Evolutionary conservation across 2,888 invertebrate species (phyloP), one percentile per base, ranked within the genome.

Genomic region (Drosophila planitibia): DNA sequence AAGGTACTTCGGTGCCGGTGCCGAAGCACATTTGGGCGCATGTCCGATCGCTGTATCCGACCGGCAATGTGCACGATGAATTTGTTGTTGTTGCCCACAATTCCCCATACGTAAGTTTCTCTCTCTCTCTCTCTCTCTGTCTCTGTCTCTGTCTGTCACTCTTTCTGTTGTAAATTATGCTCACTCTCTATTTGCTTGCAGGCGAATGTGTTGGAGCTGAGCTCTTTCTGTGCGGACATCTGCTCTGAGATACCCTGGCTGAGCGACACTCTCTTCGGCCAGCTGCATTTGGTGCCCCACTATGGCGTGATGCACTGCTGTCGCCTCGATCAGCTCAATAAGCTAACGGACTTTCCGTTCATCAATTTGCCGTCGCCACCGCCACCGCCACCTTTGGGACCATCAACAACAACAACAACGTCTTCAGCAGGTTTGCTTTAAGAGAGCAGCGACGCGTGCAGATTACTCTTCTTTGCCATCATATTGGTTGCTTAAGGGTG

Each of bases 61-160:
- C 52, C 22, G 37, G 19, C 10, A 58, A 30, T 12, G 14, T 14
- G 1, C 14, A 28, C 61, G 73, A 79, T 14, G 73, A 82, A 14
- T 82, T 82, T 60, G 74, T 82, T 22, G 25, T 80, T 28, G 80
- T 82, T 9, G 81, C 60, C 5, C 77, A 82, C 47, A 82, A 82
- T 49, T 76, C 72, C 3, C 81, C 81, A 14, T 82, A 72, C 25
- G 81, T 82, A 82, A 82, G 81, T 22, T 12, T 32, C 10, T 4
- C 39, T 41, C 37, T 35, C 60, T 4, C 60, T 4, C 25, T n/a
- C 52, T 16, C 22, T 22, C 22, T 22, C 22, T 22, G 22, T 22
- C 25, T 22, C 32, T 44, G 6, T 30, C 30, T 22, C 22, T 25
- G n/a, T 55, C 30, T 39, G 4, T n/a, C 22, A 14, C 39, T 47